Base-by-base conservation (phyloP, 2,113 vertebrate genomes). In the Pedionomus torquatus region DNA sequence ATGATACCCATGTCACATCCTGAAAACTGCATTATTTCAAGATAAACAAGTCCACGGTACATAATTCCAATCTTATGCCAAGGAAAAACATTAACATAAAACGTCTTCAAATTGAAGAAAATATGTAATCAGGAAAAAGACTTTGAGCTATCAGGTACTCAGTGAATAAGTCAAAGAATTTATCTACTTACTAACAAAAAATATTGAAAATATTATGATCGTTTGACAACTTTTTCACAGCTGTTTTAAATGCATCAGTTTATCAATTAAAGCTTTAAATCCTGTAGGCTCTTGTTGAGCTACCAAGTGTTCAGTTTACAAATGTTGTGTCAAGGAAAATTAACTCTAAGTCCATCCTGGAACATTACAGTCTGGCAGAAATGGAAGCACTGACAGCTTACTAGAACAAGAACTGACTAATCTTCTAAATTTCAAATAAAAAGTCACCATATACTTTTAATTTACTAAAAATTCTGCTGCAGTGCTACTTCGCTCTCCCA, bases 201-300 rank as follows among this genome's bases (percentile, higher is more conserved):
- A 0, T 3, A 61, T 4, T 64, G 26, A 44, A 5, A 39, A 3
- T 74, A 35, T 28, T 76, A 52, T 0, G 1, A 77, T 39, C 5
- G 83, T 83, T 48, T 33, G 35, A 5, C 24, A 78, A 7, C 7
- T 25, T 75, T 84, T 77, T 63, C n/a, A 70, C 33, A 58, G 46
- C 12, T 66, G 37, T 75, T 80, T 87, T 39, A 58, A 54, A 52
- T 17, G 10, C 21, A 89, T 37, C n/a, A 30, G 26, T 57, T 17
- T 54, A 52, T 19, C 16, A 78, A 17, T 39, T 43, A 87, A 91
- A 30, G 4, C 15, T 61, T 35, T 30, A 11, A 10, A 70, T 39
- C 25, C 43, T 39, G 23, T 33, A 78, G 46, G 12, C 41, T 49
- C 25, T 37, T 72, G 25, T 64, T 76, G 37, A 57, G 7, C 35